Evolutionary conservation across 2,797 vertebrate species (phyloP).

Genomic region (Aldrovandia affinis): DNA sequence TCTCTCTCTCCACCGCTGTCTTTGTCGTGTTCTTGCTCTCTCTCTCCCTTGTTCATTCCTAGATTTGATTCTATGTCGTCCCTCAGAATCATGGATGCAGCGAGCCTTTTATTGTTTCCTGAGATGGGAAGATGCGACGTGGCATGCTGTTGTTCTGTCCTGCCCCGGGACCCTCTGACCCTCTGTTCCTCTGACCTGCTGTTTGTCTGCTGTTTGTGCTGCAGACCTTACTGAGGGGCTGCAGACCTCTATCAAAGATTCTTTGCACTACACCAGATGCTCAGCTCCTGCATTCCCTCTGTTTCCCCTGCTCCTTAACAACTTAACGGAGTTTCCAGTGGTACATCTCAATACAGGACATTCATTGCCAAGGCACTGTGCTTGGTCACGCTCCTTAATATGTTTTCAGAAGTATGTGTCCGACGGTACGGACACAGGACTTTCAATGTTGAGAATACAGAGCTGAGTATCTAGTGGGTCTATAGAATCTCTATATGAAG

Average conservation of each 20-base stretch:
- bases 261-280: not conserved
- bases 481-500: no score
- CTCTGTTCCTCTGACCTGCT: not conserved
- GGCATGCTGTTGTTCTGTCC: not conserved
- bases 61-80: not conserved
- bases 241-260: not conserved
- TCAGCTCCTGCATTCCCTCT: not conserved
- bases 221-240: not conserved
- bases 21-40: constrained; percentile 29
- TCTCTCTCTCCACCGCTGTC: constrained; percentile 37
- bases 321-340: no score
- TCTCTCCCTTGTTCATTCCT: not conserved
- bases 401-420: no score
- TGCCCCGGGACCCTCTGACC: not conserved
- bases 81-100: not conserved
- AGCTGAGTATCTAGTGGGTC: no score
- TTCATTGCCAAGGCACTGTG: no score
- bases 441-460: no score
- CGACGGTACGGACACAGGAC: no score
- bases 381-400: no score
- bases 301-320: no score
- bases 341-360: no score
- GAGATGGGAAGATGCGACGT: constrained; percentile 1
- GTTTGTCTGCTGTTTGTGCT: not conserved
- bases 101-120: not conserved